Evolutionary conservation across 1,140 invertebrate genomes (phyloP), one percentile per base, ranked within the genome.

Genomic region (Stenopsyche tienmushanensis): DNA sequence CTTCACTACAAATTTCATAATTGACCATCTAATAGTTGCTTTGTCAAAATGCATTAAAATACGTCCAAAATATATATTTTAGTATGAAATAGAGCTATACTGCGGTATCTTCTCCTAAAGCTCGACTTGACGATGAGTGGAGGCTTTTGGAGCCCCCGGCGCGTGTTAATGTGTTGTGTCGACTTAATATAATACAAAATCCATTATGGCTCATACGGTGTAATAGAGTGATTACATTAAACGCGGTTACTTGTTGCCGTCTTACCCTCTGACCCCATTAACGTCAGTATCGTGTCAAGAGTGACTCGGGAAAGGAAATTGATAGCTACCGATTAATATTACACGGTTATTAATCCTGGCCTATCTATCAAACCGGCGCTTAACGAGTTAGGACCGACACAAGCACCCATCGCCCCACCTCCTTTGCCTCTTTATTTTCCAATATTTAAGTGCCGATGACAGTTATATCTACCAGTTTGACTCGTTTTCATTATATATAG

Each of bases 261-360:
- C 44, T 17, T 54, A 25, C 41, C 64, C 64, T 44, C 21, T 62
- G 60, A 66, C 64, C 64, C 64, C 64, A 69, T 69, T 65, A 66
- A 45, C 54, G 59, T 63, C 63, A 18, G 23, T 17, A 23, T 26
- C 44, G 17, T 44, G 65, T 67, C 65, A 67, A 42, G 34, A 49
- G 26, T 24, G 29, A 53, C 29, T 13, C 13, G 42, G 21, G 25
- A n/a, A n/a, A n/a, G 55, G 13, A 64, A 67, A 69, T 55, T 69
- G 67, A 69, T 69, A n/a, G 64, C 67, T 52, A 58, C 64, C 67
- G 64, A 69, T 69, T 69, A 66, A 69, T 62, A 65, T 62, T 58
- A 65, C 58, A 60, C 66, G 58, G 67, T 13, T 60, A 44, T 69
- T 69, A 69, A 69, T 62, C 58, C 39, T 52, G 20, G 55, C 50